A percentile compares a stretch with the other conserved stretches of the same genome.
phyloP scores from a whole-genome alignment of 2,113 vertebrate species.

The Monopterus albus region DNA sequence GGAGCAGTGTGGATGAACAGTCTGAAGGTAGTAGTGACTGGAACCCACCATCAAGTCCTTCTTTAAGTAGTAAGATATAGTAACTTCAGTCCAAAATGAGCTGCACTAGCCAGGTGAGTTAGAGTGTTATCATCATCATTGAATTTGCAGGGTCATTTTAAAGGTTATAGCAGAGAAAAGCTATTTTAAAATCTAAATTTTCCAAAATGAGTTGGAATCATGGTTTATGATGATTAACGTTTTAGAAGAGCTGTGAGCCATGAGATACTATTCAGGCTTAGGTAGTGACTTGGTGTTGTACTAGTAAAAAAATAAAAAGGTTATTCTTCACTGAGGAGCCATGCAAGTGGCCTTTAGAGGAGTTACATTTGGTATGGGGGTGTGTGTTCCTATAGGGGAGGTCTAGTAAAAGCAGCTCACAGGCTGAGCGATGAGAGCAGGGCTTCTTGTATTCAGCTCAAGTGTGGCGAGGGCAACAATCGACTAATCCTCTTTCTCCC shows the following conservation, averaged over 20 bases:
- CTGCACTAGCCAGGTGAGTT: too few relatives aligned
- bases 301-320: slow-evolving; percentile 66
- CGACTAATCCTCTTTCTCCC: slow-evolving; percentile 66
- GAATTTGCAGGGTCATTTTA: not conserved
- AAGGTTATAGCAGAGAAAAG: not conserved
- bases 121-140: too few relatives aligned
- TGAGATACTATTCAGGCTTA: slow-evolving; percentile 46
- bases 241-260: slow-evolving; percentile 25
- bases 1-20: too few relatives aligned
- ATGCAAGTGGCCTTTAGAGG: slow-evolving; percentile 77
- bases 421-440: slow-evolving; percentile 4
- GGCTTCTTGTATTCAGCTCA: slow-evolving; percentile 56
- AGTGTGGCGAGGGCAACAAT: slow-evolving; percentile 62
- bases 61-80: too few relatives aligned
- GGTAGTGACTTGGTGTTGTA: slow-evolving; percentile 47
- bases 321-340: slow-evolving; percentile 72
- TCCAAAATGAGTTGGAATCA: slow-evolving; percentile 5
- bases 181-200: not conserved
- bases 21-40: too few relatives aligned
- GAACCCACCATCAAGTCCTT: too few relatives aligned
- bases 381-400: slow-evolving; percentile 41
- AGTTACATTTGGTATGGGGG: slow-evolving; percentile 69
- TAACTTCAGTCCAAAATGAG: too few relatives aligned
- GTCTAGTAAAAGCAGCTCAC: slow-evolving; percentile 39
- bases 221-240: slow-evolving; percentile 19